Percentiles rank a stretch among this genome's conserved stretches.
These are phyloP conservation scores for Prochilodus magdalenae DNA, from an alignment of 2,113 vertebrate species.

Conservation along the genomic window DNA sequence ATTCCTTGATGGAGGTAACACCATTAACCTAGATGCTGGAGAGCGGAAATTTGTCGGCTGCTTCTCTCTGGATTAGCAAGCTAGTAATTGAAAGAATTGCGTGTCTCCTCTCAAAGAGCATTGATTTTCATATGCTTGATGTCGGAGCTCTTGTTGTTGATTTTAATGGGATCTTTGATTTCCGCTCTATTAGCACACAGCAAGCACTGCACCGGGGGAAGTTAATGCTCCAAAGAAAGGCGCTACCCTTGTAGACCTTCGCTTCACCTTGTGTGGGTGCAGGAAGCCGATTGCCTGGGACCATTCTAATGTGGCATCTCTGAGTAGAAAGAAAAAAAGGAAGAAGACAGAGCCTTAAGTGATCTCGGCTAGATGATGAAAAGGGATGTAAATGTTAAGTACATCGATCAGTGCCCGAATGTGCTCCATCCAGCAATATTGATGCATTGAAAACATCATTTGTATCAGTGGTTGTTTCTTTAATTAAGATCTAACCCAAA, in stretches of 20 bases:
- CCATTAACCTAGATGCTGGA: slow-evolving; percentile 66
- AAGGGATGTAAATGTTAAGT: slow-evolving; percentile 85
- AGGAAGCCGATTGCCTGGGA: slow-evolving; percentile 58
- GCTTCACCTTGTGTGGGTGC: slow-evolving; percentile 82
- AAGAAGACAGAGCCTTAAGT: slow-evolving; percentile 75
- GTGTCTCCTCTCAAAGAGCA: slow-evolving; percentile 61
- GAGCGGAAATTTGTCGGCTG: slow-evolving; percentile 46
- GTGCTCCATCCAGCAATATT: slow-evolving; percentile 72
- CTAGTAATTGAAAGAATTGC: slow-evolving; percentile 65
- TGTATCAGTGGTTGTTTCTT: slow-evolving; percentile 96
- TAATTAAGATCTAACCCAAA: slow-evolving; percentile 93
- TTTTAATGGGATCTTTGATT: slow-evolving; percentile 72
- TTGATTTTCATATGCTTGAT: slow-evolving; percentile 71
- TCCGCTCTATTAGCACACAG: slow-evolving; percentile 11
- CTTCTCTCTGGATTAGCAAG: slow-evolving; percentile 57
- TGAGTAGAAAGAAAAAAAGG: slow-evolving; percentile 66
- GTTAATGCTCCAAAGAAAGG: slow-evolving; percentile 65
- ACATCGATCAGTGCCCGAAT: slow-evolving; percentile 78
- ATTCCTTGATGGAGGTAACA: slow-evolving; percentile 66
- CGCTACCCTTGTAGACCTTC: slow-evolving; percentile 73
- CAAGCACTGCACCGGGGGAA: slow-evolving; percentile 63
- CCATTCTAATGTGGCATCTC: slow-evolving; percentile 69
- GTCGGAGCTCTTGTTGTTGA: slow-evolving; percentile 60
- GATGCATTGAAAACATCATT: slow-evolving; percentile 91
- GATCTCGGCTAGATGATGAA: slow-evolving; percentile 77